phyloP scores from a whole-genome alignment of 2,888 invertebrate species.

The Lepeophtheirus nordmannii region DNA sequence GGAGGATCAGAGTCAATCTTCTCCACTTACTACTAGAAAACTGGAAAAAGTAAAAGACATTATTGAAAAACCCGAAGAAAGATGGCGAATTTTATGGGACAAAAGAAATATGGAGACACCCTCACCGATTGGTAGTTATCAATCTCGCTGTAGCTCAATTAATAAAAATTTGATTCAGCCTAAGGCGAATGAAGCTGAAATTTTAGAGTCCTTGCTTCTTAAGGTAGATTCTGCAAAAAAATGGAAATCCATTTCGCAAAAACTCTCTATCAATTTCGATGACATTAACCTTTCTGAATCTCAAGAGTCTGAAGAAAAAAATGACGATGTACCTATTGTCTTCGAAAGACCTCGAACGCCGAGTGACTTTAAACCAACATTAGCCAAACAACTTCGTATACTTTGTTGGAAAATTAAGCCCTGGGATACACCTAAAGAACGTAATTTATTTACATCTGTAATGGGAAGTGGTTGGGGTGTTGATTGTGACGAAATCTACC shows the following conservation, averaged over 20 bases:
- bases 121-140: not conserved
- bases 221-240: conserved; percentile 18
- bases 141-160: not conserved
- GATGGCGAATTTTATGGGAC: conserved; percentile 6
- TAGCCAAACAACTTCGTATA: conserved; percentile 7
- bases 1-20: not conserved
- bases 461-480: conserved; percentile 25
- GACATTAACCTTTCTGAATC: conserved; percentile 5
- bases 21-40: not conserved
- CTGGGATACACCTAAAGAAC: conserved; percentile 9
- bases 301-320: not conserved
- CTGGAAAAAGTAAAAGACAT: conserved; percentile 14
- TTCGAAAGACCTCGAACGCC: not conserved
- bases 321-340: no score
- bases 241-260: conserved; percentile 19
- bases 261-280: conserved; percentile 16
- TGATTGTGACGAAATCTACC: conserved; percentile 28
- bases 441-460: conserved; percentile 5
- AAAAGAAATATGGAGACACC: not conserved
- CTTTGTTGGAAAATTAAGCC: conserved; percentile 17
- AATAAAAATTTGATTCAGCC: conserved; percentile 13
- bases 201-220: not conserved
- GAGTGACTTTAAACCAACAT: not conserved
- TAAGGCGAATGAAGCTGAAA: conserved; percentile 7
- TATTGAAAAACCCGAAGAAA: conserved; percentile 16